Evolutionary conservation across 2,797 vertebrate species (phyloP), one percentile per base, ranked within the genome.

Genomic region (Microhierax caerulescens): DNA sequence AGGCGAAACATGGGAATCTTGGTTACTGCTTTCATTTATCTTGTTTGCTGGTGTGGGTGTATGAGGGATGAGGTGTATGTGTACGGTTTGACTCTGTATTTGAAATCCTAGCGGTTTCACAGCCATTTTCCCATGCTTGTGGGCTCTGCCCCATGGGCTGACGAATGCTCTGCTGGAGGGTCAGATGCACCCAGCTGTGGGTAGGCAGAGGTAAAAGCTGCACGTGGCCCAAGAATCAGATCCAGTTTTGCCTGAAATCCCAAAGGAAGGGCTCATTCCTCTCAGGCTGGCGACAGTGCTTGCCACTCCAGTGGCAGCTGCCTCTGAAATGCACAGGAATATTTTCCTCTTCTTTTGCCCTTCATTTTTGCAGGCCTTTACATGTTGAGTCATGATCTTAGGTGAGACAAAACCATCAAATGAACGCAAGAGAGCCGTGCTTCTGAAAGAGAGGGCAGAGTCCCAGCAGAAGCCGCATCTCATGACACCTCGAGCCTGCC

Each of bases 221-320:
- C 8, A 63, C 3, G 4, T 2, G 2, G 12, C 1, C 3, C 23
- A 85, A 83, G 17, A 79, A 90, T 63, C 36, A 82, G 30, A 13
- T 70, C 25, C 24, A 64, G 7, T 59, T 80, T 91, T 85, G 13
- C 47, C 56, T 4, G 16, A 64, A 85, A 83, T 85, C 36, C 36
- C 37, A 45, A 37, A 70, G 4, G 13, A 73, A 87, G 5, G 30
- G 5, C 10, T 59, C 22, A 39, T 24, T 73, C 56, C 59, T 27
- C 4, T 78, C 10, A 4, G 67, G 12, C 10, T 78, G 59, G 54
- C 28, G 36, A 32, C 2, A 2, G 36, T 23, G 24, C 34, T 85
- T 1, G 1, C 9, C 0, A 2, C 10, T 82, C 10, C 30, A 54
- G 28, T 1, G 2, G 7, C 21, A 47, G 9, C 16, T 50, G 4